Base-by-base conservation (phyloP, 2,797 vertebrate genomes). In the Octomys mimax region DNA sequence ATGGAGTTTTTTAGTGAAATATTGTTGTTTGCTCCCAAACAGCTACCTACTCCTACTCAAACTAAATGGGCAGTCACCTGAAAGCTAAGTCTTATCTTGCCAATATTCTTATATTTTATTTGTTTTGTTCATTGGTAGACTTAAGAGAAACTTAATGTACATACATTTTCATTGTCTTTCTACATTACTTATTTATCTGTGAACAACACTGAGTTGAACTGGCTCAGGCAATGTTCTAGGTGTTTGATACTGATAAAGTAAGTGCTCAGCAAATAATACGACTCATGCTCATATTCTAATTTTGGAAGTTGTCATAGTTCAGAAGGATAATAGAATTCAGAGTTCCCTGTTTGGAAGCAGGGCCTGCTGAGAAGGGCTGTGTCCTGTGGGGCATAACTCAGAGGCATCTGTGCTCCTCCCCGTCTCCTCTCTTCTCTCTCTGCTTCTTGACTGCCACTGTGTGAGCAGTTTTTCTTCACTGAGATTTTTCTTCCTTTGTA, bases 1-100 rank as follows among this genome's bases (percentile, higher is more conserved):
- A 52, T 78, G 83, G 92, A 95, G n/a, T 10, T 77, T 94, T 92
- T 88, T 52, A 83, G 33, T 85, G 36, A n/a, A 70, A 93, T 36
- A 64, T 78, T 94, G 57, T 68, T 49, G 19, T 89, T 31, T 66
- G 16, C 75, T 92, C 18, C 36, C 24, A 91, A 95, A 88, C n/a
- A 87, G 42, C 9, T 64, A 91, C 6, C 26, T 84, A 42, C 85
- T 89, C 64, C 31, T 87, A 70, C 12, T 70, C 39, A 89, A 33
- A 88, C 7, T 52, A 52, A 89, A 61, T 13, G 79, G 59, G 6
- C 18, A 42, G 10, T 57, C n/a, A 80, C n/a, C 4, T 33, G 31
- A 33, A 87, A 95, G 36, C 52, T 82, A 2, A 52, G 18, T 88
- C 36, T 86, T 90, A 75, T 79, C 79, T 64, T 68, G 61, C 8